Evolutionary conservation across 2,797 vertebrate species (phyloP).

Genomic region (Pseudomugil gertrudae): DNA sequence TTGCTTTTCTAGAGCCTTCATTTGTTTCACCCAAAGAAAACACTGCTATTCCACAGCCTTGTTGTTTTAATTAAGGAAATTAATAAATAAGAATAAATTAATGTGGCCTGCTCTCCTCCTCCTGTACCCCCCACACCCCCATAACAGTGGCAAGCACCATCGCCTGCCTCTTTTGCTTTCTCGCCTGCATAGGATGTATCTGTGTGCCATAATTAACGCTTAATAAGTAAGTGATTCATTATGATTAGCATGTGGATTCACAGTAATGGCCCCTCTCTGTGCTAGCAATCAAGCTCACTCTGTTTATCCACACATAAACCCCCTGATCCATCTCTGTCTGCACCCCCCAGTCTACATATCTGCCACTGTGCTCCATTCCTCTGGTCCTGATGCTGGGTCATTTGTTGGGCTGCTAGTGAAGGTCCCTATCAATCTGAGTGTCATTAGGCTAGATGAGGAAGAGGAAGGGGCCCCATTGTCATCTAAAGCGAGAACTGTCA

Average conservation of each 20-base stretch:
- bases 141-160: constrained; percentile 63
- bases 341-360: constrained; percentile 74
- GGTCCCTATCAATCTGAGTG: constrained; percentile 77
- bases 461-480: constrained; percentile 61
- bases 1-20: constrained; percentile 76
- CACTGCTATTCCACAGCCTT: constrained; percentile 81
- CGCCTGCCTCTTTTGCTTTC: constrained; percentile 58
- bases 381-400: constrained; percentile 73
- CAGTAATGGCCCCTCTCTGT: constrained; percentile 83
- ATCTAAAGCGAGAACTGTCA: constrained; percentile 52
- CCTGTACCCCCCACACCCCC: constrained; percentile 61
- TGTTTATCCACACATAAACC: constrained; percentile 80
- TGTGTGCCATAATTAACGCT: constrained; percentile 85
- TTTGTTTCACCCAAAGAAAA: constrained; percentile 84
- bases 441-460: constrained; percentile 70
- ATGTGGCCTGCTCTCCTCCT: constrained; percentile 75
- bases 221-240: constrained; percentile 91
- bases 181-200: constrained; percentile 81
- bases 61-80: constrained; percentile 88
- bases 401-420: constrained; percentile 78
- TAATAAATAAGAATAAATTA: constrained; percentile 89
- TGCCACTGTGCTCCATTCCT: constrained; percentile 69
- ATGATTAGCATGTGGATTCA: constrained; percentile 84
- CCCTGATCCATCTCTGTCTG: constrained; percentile 83
- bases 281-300: constrained; percentile 83